Evolutionary conservation across 2,797 vertebrate genomes (phyloP).

Genomic region (Nannoperca australis): DNA sequence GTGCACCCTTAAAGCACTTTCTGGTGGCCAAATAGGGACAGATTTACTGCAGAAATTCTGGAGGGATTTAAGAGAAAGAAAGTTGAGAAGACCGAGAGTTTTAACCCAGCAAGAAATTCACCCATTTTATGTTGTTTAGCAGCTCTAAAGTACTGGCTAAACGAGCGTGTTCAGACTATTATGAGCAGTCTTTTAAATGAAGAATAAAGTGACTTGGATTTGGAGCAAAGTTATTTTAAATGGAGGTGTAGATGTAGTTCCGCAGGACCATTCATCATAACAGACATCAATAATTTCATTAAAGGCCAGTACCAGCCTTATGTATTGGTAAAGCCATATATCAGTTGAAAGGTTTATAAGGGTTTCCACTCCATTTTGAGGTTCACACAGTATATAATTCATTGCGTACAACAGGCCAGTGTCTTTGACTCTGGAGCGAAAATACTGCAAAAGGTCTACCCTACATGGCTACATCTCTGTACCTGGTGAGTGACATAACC

Average conservation of each 20-base stretch:
- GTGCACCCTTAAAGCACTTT: slow-evolving; percentile 63
- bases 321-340: background rate
- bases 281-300: background rate
- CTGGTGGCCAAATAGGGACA: slow-evolving; percentile 74
- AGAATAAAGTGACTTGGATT: background rate
- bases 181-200: background rate
- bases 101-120: slow-evolving; percentile 1
- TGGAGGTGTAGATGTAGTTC: background rate
- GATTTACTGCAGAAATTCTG: slow-evolving; percentile 79
- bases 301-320: background rate
- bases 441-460: background rate
- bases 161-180: background rate
- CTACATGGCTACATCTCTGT: slow-evolving; percentile 1
- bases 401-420: background rate
- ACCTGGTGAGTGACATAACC: slow-evolving; percentile 83
- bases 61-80: slow-evolving; percentile 16
- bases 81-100: background rate
- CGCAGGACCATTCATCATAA: background rate
- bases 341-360: background rate
- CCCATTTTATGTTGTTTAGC: background rate
- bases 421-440: background rate
- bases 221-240: background rate
- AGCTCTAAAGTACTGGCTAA: background rate
- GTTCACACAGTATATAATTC: background rate
- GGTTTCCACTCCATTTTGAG: background rate